Evolutionary conservation across 2,888 invertebrate species (phyloP).

Genomic region (Scaptomyza parva): DNA sequence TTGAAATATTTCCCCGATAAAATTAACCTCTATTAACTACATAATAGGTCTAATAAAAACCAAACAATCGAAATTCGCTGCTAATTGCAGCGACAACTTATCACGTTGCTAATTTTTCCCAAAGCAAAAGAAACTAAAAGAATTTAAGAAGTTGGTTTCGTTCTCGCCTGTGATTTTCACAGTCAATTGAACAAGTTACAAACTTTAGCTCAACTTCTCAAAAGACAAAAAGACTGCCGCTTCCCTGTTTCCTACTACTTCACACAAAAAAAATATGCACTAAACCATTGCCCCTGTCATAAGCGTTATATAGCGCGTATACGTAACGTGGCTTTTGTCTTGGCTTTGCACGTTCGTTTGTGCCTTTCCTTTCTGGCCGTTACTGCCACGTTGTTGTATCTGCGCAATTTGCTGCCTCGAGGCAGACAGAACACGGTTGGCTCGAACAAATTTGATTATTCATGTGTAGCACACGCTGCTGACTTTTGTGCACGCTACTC

Average conservation of each 20-base stretch:
- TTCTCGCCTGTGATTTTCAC: conserved; percentile 48
- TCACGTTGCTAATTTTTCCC: conserved; percentile 27
- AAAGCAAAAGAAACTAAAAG: background rate
- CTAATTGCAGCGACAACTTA: conserved; percentile 48
- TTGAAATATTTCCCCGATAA: no score
- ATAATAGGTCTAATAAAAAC: background rate
- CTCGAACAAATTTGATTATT: conserved; percentile 59
- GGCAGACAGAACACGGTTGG: conserved; percentile 10
- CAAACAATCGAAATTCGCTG: conserved; percentile 55
- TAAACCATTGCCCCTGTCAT: conserved; percentile 18
- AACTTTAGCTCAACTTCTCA: conserved; percentile 41
- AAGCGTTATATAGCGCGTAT: conserved; percentile 54
- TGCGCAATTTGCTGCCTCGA: conserved; percentile 41
- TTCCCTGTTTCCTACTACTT: background rate
- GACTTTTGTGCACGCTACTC: conserved; percentile 27
- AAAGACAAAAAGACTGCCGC: conserved; percentile 21
- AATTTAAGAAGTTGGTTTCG: conserved; percentile 3
- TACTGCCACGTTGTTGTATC: conserved; percentile 24
- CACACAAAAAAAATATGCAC: background rate
- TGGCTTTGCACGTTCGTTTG: conserved; percentile 7
- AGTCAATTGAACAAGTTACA: conserved; percentile 64
- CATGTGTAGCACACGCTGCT: conserved; percentile 45
- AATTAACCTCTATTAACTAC: background rate
- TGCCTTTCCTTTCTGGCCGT: conserved; percentile 7
- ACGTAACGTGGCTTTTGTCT: conserved; percentile 47